Evolutionary conservation across 2,797 vertebrate species (phyloP).

Genomic region (Poeciliopsis gracilis): DNA sequence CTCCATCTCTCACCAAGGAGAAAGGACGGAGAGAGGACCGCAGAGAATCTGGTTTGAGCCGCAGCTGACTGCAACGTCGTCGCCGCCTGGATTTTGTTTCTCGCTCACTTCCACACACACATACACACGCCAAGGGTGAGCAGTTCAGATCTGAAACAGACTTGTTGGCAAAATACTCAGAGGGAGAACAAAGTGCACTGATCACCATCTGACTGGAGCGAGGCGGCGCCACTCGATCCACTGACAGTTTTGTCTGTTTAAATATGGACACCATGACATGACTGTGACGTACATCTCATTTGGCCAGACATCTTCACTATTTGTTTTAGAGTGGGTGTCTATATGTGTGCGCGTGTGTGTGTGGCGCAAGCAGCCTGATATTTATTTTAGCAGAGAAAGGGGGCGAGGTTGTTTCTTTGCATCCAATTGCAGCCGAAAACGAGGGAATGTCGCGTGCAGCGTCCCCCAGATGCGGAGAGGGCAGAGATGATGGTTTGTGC

Average conservation of each 20-base stretch:
- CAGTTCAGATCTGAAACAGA: slow-evolving; percentile 32
- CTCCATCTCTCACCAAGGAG: slow-evolving; percentile 55
- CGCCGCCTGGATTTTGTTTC: slow-evolving; percentile 22
- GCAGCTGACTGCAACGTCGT: slow-evolving; percentile 73
- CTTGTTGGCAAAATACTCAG: slow-evolving; percentile 52
- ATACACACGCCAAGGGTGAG: slow-evolving; percentile 29
- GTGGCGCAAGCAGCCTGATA: slow-evolving; percentile 51
- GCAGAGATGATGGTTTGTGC: slow-evolving; percentile 40
- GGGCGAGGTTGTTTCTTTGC: slow-evolving; percentile 5
- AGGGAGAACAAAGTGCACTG: slow-evolving; percentile 61
- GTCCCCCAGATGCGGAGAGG: slow-evolving; percentile 52
- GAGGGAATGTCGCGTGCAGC: slow-evolving; percentile 30
- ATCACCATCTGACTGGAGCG: slow-evolving; percentile 55
- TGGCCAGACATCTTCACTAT: slow-evolving; percentile 60
- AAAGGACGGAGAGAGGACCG: slow-evolving; percentile 72
- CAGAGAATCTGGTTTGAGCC: slow-evolving; percentile 58
- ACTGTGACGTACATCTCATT: slow-evolving; percentile 48
- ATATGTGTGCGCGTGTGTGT: slow-evolving; percentile 29
- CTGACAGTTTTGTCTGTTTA: slow-evolving; percentile 35
- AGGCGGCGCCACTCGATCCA: slow-evolving; percentile 36
- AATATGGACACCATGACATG: slow-evolving; percentile 25
- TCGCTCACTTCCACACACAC: slow-evolving; percentile 22
- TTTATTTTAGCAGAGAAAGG: slow-evolving; percentile 68
- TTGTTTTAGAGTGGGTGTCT: slow-evolving; percentile 56
- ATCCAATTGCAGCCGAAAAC: slow-evolving; percentile 29